A percentile compares a stretch with the other conserved stretches of the same genome.
Evolutionary conservation across 2,797 vertebrate genomes (phyloP).

Genomic region (Anniella stebbinsi): DNA sequence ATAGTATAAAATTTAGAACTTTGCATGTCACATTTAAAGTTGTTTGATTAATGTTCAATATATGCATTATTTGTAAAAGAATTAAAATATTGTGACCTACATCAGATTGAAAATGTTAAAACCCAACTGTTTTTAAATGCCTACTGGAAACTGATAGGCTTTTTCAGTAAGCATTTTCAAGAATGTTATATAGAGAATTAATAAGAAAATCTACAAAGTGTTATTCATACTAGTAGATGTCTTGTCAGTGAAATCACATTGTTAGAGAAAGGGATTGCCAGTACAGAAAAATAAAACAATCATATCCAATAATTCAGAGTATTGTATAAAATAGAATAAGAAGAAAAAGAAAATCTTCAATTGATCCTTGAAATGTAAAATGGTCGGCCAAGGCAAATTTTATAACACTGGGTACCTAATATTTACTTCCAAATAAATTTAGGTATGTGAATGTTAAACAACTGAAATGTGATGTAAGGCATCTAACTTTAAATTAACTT

Average conservation of each 20-base stretch:
- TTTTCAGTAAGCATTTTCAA: neutral
- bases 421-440: neutral
- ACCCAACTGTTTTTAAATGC: neutral
- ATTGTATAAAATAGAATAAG: neutral
- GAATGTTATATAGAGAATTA: neutral
- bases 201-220: slow-evolving; percentile 1
- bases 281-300: neutral
- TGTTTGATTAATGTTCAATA: slow-evolving; percentile 14
- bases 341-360: neutral
- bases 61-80: neutral
- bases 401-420: neutral
- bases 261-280: neutral
- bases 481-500: slow-evolving; percentile 10
- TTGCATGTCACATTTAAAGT: neutral
- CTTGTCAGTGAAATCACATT: neutral
- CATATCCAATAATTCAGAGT: neutral
- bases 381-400: neutral
- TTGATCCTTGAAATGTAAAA: neutral
- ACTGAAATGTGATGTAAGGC: neutral
- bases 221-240: neutral
- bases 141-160: neutral
- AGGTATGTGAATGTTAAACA: neutral
- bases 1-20: neutral
- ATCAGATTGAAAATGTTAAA: neutral
- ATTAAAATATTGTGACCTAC: neutral